Percentiles rank a stretch among this genome's conserved stretches.
Conservation (phyloP, 2,888 invertebrate genomes). For the Drosophila peninsularis region DNA sequence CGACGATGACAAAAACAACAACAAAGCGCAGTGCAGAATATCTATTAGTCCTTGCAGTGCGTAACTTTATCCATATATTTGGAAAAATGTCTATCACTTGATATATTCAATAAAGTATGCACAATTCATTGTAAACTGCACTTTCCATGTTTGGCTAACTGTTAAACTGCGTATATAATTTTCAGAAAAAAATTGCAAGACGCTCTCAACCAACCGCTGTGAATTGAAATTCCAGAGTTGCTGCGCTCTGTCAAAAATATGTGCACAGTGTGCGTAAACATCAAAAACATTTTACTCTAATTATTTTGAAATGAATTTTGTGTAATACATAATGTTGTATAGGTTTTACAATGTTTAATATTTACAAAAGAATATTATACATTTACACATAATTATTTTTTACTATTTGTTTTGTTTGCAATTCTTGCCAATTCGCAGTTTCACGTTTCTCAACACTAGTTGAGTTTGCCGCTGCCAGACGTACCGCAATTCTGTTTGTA, state of each 20-base stretch:
- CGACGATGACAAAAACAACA: constrained; percentile 11
- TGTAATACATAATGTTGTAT: neutral
- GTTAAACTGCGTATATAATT: constrained; percentile 24
- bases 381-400: neutral
- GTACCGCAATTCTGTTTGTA: constrained; percentile 44
- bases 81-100: constrained; percentile 9
- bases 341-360: neutral
- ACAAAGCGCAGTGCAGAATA: constrained; percentile 26
- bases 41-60: constrained; percentile 15
- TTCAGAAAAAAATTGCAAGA: constrained; percentile 37
- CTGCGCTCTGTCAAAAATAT: constrained; percentile 21
- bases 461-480: constrained; percentile 55
- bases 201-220: constrained; percentile 58
- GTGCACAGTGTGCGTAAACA: constrained; percentile 32
- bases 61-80: constrained; percentile 26
- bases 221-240: constrained; percentile 62
- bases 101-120: constrained; percentile 4
- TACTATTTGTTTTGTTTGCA: neutral
- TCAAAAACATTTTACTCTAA: neutral
- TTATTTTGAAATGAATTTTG: neutral
- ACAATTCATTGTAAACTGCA: constrained; percentile 1
- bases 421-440: neutral
- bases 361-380: neutral
- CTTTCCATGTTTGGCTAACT: constrained; percentile 28
- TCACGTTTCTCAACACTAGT: constrained; percentile 35